These are phyloP conservation scores for Micromesistius poutassou DNA, from an alignment of 2,797 vertebrate genomes.

Conservation along the genomic window DNA sequence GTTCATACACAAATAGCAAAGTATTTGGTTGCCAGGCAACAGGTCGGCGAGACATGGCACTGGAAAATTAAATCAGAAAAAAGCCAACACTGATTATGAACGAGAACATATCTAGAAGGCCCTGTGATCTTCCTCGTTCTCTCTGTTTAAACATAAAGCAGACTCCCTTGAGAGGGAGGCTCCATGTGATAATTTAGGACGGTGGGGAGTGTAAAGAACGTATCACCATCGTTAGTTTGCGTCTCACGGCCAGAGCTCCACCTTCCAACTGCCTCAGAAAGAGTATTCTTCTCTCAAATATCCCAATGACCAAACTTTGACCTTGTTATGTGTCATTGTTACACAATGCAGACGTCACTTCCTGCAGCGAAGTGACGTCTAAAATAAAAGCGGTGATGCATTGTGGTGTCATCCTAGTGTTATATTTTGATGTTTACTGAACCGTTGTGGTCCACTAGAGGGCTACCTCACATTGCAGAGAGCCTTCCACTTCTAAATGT, in stretches of 20 bases:
- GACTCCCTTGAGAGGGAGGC: no score
- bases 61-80: slow-evolving; percentile 45
- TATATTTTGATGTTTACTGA: no score
- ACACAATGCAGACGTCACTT: neutral
- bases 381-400: neutral
- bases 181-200: no score
- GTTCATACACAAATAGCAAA: neutral
- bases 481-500: neutral
- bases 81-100: slow-evolving; percentile 3
- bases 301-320: neutral
- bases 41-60: slow-evolving; percentile 65
- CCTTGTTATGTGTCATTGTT: neutral
- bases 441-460: neutral
- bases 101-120: neutral
- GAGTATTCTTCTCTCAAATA: neutral
- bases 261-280: neutral
- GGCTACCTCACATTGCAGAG: neutral
- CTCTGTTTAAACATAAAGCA: no score
- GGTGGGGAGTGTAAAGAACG: no score
- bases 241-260: no score
- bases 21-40: slow-evolving; percentile 73
- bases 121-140: neutral
- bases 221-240: no score
- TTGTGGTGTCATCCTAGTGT: neutral
- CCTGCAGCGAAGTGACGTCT: no score